Conservation (phyloP, 2,797 vertebrate species). For the Myripristis jacobus region DNA sequence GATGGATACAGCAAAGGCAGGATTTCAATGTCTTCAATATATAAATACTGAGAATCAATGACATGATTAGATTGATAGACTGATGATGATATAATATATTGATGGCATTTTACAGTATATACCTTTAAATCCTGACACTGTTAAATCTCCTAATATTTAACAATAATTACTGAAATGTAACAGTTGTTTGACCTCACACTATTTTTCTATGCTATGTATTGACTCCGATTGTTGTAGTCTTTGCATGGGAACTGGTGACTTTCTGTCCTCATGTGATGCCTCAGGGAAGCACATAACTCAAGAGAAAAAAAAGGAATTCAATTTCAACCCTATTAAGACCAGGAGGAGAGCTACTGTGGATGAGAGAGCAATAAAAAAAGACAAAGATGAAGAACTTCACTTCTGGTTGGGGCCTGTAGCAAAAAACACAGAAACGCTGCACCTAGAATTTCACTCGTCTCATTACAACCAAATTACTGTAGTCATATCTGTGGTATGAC, state of each 20-base stretch:
- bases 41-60: not conserved
- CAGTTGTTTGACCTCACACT: not conserved
- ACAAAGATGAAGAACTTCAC: not conserved
- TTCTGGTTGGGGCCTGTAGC: not conserved
- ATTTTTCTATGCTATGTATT: not conserved
- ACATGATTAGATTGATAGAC: no score
- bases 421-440: no score
- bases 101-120: no score
- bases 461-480: slow-evolving; percentile 1
- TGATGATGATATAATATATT: no score
- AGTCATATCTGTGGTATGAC: not conserved
- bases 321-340: slow-evolving; percentile 3
- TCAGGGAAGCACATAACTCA: not conserved
- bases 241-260: not conserved
- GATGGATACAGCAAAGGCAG: not conserved
- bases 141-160: not conserved
- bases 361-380: not conserved
- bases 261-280: not conserved
- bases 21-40: not conserved
- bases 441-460: no score
- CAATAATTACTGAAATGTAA: not conserved
- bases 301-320: slow-evolving; percentile 6
- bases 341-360: not conserved
- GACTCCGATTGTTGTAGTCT: not conserved
- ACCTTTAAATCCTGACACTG: not conserved